These are phyloP conservation scores for Leucophora obtusa DNA, from an alignment of 2,888 invertebrate genomes.

Conservation along the genomic window DNA sequence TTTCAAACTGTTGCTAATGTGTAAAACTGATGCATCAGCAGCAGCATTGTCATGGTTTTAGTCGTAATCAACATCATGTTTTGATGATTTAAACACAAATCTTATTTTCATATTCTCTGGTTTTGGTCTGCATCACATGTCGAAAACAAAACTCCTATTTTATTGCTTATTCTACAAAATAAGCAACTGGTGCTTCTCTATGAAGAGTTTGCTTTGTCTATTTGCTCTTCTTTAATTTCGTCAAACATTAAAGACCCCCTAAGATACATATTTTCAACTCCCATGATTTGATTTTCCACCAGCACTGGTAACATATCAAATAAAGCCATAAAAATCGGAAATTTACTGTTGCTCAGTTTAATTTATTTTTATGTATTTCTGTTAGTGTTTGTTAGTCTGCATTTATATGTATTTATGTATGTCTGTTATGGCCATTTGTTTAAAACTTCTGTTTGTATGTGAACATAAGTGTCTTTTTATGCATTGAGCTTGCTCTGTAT, in stretches of 20 bases:
- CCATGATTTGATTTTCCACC: not conserved
- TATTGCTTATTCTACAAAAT: constrained; percentile 31
- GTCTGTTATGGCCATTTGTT: no score
- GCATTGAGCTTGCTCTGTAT: no score
- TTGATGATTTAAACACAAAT: constrained; percentile 42
- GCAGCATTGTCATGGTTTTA: constrained; percentile 14
- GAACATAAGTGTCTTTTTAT: no score
- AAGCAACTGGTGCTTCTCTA: constrained; percentile 48
- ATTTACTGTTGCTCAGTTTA: constrained; percentile 51
- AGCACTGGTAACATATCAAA: constrained; percentile 19
- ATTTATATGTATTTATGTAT: no score
- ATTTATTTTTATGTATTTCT: constrained; percentile 36
- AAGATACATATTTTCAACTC: not conserved
- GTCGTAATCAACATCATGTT: constrained; percentile 33
- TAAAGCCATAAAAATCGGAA: constrained; percentile 53
- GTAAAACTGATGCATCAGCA: constrained; percentile 43
- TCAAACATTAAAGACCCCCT: constrained; percentile 3
- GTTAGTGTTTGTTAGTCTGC: not conserved
- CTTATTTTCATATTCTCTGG: constrained; percentile 3
- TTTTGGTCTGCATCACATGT: constrained; percentile 3
- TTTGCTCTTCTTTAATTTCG: constrained; percentile 11
- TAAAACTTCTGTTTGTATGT: no score
- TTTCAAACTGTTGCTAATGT: constrained; percentile 37
- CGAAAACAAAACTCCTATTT: constrained; percentile 27
- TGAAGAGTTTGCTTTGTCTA: not conserved